A percentile compares a stretch with the other conserved stretches of the same genome.
phyloP scores from a whole-genome alignment of 2,888 invertebrate genomes.

The Pristionchus mayeri region DNA sequence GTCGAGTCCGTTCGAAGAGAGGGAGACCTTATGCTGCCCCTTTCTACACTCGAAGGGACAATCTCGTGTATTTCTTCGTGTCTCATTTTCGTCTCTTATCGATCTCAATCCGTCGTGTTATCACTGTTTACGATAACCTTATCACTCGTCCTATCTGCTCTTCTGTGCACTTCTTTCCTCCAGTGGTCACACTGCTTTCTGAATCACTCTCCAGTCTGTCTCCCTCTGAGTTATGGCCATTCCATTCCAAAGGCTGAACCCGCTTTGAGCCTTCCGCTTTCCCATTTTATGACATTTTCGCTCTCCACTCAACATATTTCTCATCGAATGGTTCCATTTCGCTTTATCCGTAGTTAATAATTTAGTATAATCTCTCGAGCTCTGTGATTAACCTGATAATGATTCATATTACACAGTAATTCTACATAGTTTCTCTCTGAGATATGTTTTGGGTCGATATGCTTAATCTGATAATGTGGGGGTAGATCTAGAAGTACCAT shows the following conservation, averaged over 20 bases:
- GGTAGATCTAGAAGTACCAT: constrained; percentile 39
- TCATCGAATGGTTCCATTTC: background rate
- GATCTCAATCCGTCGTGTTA: background rate
- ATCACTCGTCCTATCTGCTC: background rate
- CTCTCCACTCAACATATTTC: background rate
- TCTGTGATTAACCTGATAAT: background rate
- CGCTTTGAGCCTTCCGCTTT: constrained; percentile 18
- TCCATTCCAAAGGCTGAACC: background rate
- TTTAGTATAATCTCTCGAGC: background rate
- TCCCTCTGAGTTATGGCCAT: constrained; percentile 11
- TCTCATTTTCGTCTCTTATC: background rate
- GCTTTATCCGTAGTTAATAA: constrained; percentile 22
- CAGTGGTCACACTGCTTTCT: constrained; percentile 8
- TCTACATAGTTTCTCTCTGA: constrained; percentile 19
- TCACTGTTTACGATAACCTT: constrained; percentile 1
- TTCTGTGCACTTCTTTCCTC: background rate
- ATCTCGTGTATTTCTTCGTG: background rate
- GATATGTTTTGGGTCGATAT: background rate
- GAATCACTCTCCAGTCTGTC: background rate
- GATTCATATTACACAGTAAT: background rate
- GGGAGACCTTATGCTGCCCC: constrained; percentile 1
- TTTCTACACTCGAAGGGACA: background rate
- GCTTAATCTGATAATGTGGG: background rate
- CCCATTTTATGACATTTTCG: background rate
- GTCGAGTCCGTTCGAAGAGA: background rate